Percentiles rank a stretch among this genome's conserved stretches.
Evolutionary conservation across 2,888 invertebrate species (phyloP).

Genomic region (Molorchus minor): DNA sequence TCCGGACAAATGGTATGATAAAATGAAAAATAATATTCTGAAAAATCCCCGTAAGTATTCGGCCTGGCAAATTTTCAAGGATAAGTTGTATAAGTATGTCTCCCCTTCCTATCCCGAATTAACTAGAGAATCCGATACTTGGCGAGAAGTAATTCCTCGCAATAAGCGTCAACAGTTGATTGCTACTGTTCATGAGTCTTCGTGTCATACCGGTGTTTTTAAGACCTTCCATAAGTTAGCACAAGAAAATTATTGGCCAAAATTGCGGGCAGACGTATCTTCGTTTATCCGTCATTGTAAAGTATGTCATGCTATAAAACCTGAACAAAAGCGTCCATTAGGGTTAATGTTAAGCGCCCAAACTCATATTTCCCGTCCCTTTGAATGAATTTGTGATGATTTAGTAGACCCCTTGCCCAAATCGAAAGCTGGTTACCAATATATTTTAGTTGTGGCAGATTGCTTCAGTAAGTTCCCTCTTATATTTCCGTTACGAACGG

Average conservation of each 20-base stretch:
- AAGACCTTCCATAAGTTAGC: background rate
- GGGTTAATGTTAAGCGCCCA: slow-evolving; percentile 10
- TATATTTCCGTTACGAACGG: background rate
- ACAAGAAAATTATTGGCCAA: slow-evolving; percentile 5
- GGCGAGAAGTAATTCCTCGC: slow-evolving; percentile 11
- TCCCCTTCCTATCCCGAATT: background rate
- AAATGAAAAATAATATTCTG: background rate
- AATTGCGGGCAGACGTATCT: slow-evolving; percentile 6
- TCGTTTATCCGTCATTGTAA: background rate
- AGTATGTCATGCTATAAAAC: slow-evolving; percentile 4
- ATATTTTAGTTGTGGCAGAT: slow-evolving; percentile 5
- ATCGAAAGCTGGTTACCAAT: background rate
- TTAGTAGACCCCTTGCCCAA: slow-evolving; percentile 2
- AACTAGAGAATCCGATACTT: background rate
- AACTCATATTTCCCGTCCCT: background rate
- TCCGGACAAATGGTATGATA: background rate
- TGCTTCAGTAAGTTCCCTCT: background rate
- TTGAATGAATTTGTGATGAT: background rate
- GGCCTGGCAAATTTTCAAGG: background rate
- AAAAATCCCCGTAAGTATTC: slow-evolving; percentile 1
- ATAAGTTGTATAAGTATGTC: slow-evolving; percentile 4
- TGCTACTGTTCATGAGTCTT: background rate
- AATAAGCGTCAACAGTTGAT: background rate
- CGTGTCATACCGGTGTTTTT: background rate
- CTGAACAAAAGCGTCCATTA: slow-evolving; percentile 5